Percentiles rank a stretch among this genome's conserved stretches.
phyloP scores from a whole-genome alignment of 2,113 vertebrate species.

The Triplophysa rosa region DNA sequence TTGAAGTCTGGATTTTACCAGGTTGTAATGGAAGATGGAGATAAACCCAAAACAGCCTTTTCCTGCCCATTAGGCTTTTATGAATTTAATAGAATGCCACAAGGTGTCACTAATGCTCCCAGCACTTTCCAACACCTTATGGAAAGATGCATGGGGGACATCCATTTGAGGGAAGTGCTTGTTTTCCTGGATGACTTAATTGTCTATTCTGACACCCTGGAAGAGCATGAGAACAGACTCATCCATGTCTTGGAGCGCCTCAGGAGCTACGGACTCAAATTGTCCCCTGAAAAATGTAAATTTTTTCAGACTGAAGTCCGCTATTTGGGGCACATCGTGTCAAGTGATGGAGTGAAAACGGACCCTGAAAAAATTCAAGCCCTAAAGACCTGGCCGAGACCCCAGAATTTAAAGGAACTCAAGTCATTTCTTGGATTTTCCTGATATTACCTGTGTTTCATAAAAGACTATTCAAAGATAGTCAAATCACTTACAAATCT shows the following conservation, averaged over 20 bases:
- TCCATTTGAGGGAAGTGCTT: slow-evolving; percentile 13
- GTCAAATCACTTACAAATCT: background rate
- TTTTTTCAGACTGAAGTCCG: too few species aligned
- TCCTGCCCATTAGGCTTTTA: too few species aligned
- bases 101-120: too few species aligned
- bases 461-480: too few species aligned
- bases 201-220: background rate
- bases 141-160: slow-evolving; percentile 18
- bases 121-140: too few species aligned
- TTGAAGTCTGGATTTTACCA: background rate
- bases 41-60: too few species aligned
- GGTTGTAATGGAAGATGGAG: slow-evolving; percentile 5
- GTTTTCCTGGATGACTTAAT: slow-evolving; percentile 16
- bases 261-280: background rate
- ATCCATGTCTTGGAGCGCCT: background rate
- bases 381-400: background rate
- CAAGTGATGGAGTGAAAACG: background rate
- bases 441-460: too few species aligned
- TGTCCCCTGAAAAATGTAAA: too few species aligned
- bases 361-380: slow-evolving; percentile 9
- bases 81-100: too few species aligned
- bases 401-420: background rate
- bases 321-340: slow-evolving; percentile 13
- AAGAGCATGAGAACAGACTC: background rate
- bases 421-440: too few species aligned